Base-by-base conservation (phyloP, 2,113 vertebrate genomes). In the Anser cygnoides region DNA sequence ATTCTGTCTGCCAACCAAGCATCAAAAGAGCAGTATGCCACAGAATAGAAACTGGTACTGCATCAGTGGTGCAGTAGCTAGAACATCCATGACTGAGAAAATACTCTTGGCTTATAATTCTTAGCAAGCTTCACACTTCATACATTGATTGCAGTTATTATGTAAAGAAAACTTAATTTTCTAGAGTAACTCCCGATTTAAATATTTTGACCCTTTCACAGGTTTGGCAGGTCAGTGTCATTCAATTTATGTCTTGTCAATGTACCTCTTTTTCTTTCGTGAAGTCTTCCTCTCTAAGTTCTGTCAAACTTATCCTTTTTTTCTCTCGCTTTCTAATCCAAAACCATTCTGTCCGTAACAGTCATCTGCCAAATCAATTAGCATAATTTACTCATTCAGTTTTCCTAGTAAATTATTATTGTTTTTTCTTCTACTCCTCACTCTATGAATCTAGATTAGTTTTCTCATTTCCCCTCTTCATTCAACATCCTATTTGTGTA, bases 11-110 rank as follows among this genome's bases (percentile, higher is more conserved):
- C 63, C 87, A 95, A 22, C 52, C 0, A 1, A 86, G 46, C 61
- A 84, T 1, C 3, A 4, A 75, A 73, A 85, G 93, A 94, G 87
- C 78, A 82, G 91, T 8, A 26, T 44, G 23, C 63, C 85, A 65
- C n/a, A 63, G 72, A 94, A 88, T 22, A 92, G 43, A 84, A 96
- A 70, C 29, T 37, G n/a, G 63, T 90, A 59, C 52, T 52, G n/a
- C 17, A 95, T 80, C 46, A 73, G 29, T 31, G n/a, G 46, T 74
- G 52, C 68, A 63, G 67, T 63, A 87, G 28, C 55, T 94, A 66
- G 37, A 87, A 73, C 71, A 85, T 43, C 50, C 50, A 67, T 9
- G 29, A 92, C 70, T 58, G 49, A 84, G 54, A 92, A 91, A 81
- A 81, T 57, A 92, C 33, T 13, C 22, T 59, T 58, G 29, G 37